Evolutionary conservation across 2,888 invertebrate species (phyloP).

Genomic region (Hololepta plana): DNA sequence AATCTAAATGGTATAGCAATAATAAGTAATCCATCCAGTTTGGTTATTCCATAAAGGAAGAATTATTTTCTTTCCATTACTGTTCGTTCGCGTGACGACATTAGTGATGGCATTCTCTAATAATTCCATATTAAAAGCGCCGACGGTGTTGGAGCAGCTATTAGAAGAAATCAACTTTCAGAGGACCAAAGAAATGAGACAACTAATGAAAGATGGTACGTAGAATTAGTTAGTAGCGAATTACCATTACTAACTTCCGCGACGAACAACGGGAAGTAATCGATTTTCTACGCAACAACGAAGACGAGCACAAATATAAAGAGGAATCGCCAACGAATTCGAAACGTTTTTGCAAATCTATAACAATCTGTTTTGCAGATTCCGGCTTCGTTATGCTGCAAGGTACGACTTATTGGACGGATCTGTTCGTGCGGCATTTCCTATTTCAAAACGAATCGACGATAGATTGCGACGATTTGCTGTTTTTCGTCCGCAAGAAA

Average conservation of each 20-base stretch:
- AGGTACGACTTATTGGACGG: slow-evolving; percentile 91
- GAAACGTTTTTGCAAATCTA: too few relatives aligned
- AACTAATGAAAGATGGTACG: slow-evolving; percentile 71
- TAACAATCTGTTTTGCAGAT: slow-evolving; percentile 45
- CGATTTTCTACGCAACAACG: too few relatives aligned
- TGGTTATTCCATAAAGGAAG: too few relatives aligned
- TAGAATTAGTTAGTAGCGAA: too few relatives aligned
- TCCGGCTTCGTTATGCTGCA: slow-evolving; percentile 83
- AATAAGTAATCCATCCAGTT: too few relatives aligned
- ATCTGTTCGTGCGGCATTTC: slow-evolving; percentile 86
- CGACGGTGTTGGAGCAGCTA: slow-evolving; percentile 67
- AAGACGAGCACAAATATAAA: too few relatives aligned
- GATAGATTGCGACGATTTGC: slow-evolving; percentile 82
- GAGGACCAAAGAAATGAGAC: slow-evolving; percentile 78
- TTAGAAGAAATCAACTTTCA: slow-evolving; percentile 86
- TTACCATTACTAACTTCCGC: too few relatives aligned
- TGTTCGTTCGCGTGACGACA: too few relatives aligned
- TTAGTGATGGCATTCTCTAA: slow-evolving; percentile 25
- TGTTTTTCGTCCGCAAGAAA: slow-evolving; percentile 89
- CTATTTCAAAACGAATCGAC: slow-evolving; percentile 76
- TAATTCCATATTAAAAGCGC: slow-evolving; percentile 27
- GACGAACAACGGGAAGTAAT: too few relatives aligned
- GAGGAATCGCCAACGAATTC: background rate
- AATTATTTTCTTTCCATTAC: too few relatives aligned
- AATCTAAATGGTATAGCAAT: too few relatives aligned